A percentile compares a stretch with the other conserved stretches of the same genome.
phyloP scores from a whole-genome alignment of 1,140 invertebrate genomes.

The Bombus haemorrhoidalis region DNA sequence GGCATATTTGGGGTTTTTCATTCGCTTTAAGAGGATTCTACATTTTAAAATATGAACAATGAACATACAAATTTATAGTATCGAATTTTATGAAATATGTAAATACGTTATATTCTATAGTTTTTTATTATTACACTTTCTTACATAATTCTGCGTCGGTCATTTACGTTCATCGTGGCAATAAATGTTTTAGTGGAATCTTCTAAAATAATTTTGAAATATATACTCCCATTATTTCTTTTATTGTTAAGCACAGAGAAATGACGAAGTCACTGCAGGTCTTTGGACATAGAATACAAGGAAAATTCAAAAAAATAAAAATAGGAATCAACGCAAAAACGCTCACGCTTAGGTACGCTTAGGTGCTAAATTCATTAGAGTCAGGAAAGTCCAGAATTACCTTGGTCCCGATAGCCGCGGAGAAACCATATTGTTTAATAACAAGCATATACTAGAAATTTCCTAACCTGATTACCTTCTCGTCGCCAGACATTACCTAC shows the following conservation, averaged over 20 bases:
- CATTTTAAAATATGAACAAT: too few relatives aligned
- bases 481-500: constrained; percentile 16
- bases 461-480: constrained; percentile 44
- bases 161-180: neutral
- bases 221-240: neutral
- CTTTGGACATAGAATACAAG: neutral
- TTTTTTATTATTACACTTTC: too few relatives aligned
- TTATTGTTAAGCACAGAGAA: too few relatives aligned
- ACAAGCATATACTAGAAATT: constrained; percentile 29
- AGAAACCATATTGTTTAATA: constrained; percentile 51
- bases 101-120: too few relatives aligned
- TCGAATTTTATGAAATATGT: too few relatives aligned
- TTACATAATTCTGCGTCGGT: too few relatives aligned
- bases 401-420: constrained; percentile 26
- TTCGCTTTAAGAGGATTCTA: too few relatives aligned
- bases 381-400: constrained; percentile 13
- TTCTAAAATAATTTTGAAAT: neutral
- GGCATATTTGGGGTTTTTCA: too few relatives aligned
- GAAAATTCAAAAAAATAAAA: neutral
- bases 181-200: neutral
- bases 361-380: constrained; percentile 15
- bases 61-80: too few relatives aligned
- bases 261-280: too few relatives aligned
- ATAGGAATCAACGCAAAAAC: neutral
- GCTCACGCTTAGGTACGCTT: neutral